Base-by-base conservation (phyloP, 2,888 invertebrate species). In the Ophioninae sp. region DNA sequence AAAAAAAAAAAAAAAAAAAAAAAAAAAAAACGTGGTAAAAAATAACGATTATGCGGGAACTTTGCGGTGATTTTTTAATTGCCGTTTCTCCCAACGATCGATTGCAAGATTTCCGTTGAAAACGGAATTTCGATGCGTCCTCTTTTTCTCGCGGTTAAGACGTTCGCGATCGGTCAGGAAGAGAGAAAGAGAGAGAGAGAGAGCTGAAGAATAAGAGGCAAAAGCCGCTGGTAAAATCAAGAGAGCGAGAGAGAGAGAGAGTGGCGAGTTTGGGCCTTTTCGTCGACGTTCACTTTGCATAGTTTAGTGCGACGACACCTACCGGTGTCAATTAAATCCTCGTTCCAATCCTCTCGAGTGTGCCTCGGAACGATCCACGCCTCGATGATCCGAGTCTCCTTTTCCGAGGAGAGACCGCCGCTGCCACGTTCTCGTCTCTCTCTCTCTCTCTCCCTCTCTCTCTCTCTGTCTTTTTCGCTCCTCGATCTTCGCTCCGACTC, bases 311-410 rank as follows among this genome's bases (percentile, higher is more conserved):
- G 88, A 88, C 88, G 90, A 91, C 91, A 92, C 91, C 91, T 91
- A 86, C 88, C 89, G 89, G 91, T 91, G 91, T 91, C 91, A 91
- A 91, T 90, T 91, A 91, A 91, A 91, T 91, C 89, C 90, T 87
- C 89, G 86, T 83, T 85, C 87, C 82, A 84, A 84, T 85, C 85
- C 78, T 77, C 81, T 78, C 70, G 74, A 83, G 79, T 81, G 79
- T 68, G 75, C 61, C 77, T 77, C 77, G n/a, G 69, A 79, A 78
- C 81, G 79, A 70, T 84, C 83, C 77, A 84, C 81, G 85, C 78
- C 80, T 83, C 80, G 83, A 68, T 82, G 81, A 61, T 82, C 72
- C 74, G 65, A 69, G 59, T 75, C 67, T 79, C 67, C 73, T 78
- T 76, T 74, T 78, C 67, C 73, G 72, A 76, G 13, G 67, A 78